Evolutionary conservation across 2,797 vertebrate species (phyloP).

Genomic region (Acipenser oxyrinchus): DNA sequence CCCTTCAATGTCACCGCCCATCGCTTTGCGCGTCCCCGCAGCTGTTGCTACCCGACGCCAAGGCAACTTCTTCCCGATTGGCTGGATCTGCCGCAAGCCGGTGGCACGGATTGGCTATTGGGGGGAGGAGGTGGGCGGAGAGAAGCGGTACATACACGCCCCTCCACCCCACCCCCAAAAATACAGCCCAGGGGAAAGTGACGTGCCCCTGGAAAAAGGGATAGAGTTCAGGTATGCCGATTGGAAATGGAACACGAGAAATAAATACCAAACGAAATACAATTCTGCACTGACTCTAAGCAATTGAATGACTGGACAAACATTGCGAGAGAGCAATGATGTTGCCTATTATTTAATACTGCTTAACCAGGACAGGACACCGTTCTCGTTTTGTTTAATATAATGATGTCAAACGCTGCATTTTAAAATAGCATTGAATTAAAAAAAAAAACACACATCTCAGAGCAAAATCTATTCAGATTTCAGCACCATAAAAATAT

Average conservation of each 20-base stretch:
- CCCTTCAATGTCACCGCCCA: conserved; percentile 36
- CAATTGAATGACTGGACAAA: no score
- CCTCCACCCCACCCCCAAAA: conserved; percentile 36
- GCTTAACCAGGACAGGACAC: no score
- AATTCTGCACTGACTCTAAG: no score
- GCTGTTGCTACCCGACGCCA: conserved; percentile 74
- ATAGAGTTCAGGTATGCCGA: conserved; percentile 58
- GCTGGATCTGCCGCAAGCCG: conserved; percentile 36
- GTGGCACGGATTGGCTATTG: conserved; percentile 46
- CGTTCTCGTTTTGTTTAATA: no score
- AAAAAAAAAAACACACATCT: no score
- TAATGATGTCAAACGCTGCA: no score
- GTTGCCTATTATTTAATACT: no score
- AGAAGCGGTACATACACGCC: conserved; percentile 39
- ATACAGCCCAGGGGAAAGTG: conserved; percentile 53
- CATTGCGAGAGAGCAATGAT: no score
- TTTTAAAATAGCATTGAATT: no score
- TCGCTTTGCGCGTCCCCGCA: conserved; percentile 48
- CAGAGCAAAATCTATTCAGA: no score
- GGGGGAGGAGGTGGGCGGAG: conserved; percentile 47
- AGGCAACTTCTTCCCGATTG: conserved; percentile 58
- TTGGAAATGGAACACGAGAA: background rate
- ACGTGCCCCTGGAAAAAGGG: conserved; percentile 64
- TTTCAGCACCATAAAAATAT: no score
- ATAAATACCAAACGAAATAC: no score